Base-by-base conservation (phyloP, 1,140 invertebrate genomes). In the Drosophila murphyi region DNA sequence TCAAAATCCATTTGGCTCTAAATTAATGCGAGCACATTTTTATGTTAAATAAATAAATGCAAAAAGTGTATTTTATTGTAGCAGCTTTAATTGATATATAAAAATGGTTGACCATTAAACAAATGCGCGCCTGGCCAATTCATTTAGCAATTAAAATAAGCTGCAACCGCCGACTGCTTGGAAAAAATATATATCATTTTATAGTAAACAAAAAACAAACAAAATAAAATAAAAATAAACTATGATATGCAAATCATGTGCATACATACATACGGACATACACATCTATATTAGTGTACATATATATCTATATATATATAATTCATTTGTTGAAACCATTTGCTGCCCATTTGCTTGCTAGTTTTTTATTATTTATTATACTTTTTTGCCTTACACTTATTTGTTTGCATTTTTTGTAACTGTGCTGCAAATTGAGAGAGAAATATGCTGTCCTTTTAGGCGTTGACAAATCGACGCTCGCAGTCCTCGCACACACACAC, bases 361-460 rank as follows among this genome's bases (percentile, higher is more conserved):
- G 57, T 82, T 76, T 65, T 82, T 62, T 59, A 55, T 55, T 48
- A 54, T 52, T 67, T 43, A 57, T 72, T 59, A 7, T 50, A 43
- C 43, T 39, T 28, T 20, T 52, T 52, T 57, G 2, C 37, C 5
- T 6, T 31, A n/a, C 8, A 28, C 31, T 2, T 52, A 28, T 60
- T 60, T 28, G 8, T 31, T 31, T 39, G 20, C 29, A 5, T 60
- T 45, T 61, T 47, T 62, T 34, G 41, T 35, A n/a, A 43, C 10
- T n/a, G 8, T 47, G 65, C 12, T 65, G 8, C 47, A 74, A 51
- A 61, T 74, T 51, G 72, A 63, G 74, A 67, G 74, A 82, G 83
- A 82, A 82, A 86, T 88, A 81, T 90, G 86, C 85, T 90, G 80
- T 85, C 85, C 89, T 91, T 91, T 91, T 91, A 90, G 85, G 88